phyloP scores from a whole-genome alignment of 1,140 invertebrate genomes.

The Geopemphigus sp. region DNA sequence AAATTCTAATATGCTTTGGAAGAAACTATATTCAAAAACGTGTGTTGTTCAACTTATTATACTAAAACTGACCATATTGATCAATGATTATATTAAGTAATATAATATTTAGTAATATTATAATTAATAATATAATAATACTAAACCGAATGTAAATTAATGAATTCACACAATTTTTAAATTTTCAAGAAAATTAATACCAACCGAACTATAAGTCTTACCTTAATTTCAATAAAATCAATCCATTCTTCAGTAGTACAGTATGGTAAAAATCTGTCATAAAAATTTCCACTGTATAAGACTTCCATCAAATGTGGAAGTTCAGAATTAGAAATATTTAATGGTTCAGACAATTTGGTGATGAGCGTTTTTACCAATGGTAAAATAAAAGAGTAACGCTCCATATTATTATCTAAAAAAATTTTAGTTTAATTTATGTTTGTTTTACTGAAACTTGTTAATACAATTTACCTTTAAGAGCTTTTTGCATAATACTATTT shows the following conservation, averaged over 20 bases:
- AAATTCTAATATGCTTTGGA: too few relatives aligned
- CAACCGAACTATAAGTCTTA: slow-evolving; percentile 53
- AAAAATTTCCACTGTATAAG: slow-evolving; percentile 61
- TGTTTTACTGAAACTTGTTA: background rate
- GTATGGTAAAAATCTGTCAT: slow-evolving; percentile 64
- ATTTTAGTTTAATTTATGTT: background rate
- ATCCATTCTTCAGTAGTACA: slow-evolving; percentile 63
- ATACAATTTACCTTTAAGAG: slow-evolving; percentile 56
- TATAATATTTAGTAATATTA: too few relatives aligned
- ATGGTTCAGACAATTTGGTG: slow-evolving; percentile 60
- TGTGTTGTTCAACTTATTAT: too few relatives aligned
- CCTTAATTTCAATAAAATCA: slow-evolving; percentile 62
- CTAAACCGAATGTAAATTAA: too few relatives aligned
- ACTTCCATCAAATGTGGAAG: slow-evolving; percentile 61
- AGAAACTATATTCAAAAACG: too few relatives aligned
- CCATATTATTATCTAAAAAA: slow-evolving; percentile 58
- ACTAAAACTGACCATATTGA: too few relatives aligned
- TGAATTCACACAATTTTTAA: too few relatives aligned
- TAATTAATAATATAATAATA: too few relatives aligned
- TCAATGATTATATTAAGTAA: too few relatives aligned
- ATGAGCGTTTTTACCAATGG: slow-evolving; percentile 66
- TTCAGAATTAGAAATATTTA: slow-evolving; percentile 58
- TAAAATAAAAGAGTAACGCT: slow-evolving; percentile 65
- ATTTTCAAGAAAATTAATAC: background rate
- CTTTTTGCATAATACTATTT: slow-evolving; percentile 56